Base-by-base conservation (phyloP, 1,140 invertebrate species). In the Hyposmocoma kahamanoa region DNA sequence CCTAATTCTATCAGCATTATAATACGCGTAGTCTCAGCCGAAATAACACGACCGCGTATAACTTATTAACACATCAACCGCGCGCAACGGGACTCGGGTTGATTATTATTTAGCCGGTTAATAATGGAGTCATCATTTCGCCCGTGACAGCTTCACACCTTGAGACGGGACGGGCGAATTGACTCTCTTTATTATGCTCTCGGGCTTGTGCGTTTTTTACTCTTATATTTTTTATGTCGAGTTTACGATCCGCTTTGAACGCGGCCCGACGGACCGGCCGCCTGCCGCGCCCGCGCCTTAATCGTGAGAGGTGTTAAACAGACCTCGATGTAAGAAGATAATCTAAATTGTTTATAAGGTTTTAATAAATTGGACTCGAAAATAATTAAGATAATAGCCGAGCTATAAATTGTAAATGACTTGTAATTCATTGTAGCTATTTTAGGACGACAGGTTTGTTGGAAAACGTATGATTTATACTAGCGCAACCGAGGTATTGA, bases 101-200 rank as follows among this genome's bases (percentile, higher is more conserved):
- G 51, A 59, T 73, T 65, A 67, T 74, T 64, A 72, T 68, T 72
- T 72, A 63, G 62, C 56, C 59, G 59, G 59, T 57, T 76, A 75
- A 77, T 82, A 82, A 82, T 82, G 73, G 64, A 82, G 72, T 71
- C 78, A 78, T 82, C 78, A 79, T 75, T 70, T 72, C 59, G 49
- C 58, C 53, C 67, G 62, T 79, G 78, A 79, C 78, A 82, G 78
- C 70, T 81, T 78, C 75, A 82, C 78, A 82, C 78, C 73, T 80
- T 62, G 67, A 70, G 63, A 62, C 63, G 58, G 52, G 46, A 45
- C 48, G 49, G 67, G n/a, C 63, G 65, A 73, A 72, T 73, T 67
- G 63, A 69, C 70, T 73, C 63, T 72, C 67, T 67, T 75, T 75
- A 77, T 75, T 73, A 75, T 69, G 46, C 53, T 61, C 56, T 50